These are phyloP conservation scores for Anguilla pacifica DNA, from an alignment of 2,797 vertebrate genomes.

Conservation along the genomic window DNA sequence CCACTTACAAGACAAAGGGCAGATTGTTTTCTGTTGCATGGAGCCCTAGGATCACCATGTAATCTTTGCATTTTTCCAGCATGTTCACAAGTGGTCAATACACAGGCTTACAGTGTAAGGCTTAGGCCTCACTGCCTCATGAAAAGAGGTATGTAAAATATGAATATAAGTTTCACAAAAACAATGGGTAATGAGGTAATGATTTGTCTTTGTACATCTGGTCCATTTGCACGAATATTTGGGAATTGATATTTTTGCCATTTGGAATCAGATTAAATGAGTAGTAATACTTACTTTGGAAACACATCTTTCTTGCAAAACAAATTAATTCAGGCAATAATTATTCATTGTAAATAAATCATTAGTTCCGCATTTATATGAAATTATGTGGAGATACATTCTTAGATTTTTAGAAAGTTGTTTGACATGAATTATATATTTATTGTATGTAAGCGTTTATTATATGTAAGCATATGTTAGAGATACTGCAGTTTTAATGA, in stretches of 20 bases:
- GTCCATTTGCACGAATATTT: neutral
- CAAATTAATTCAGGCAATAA: neutral
- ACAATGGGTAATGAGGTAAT: neutral
- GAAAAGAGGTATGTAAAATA: neutral
- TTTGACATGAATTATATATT: neutral
- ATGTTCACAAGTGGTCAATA: neutral
- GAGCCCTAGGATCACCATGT: neutral
- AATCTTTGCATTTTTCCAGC: constrained; percentile 3
- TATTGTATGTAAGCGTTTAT: neutral
- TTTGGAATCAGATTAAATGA: neutral
- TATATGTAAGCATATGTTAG: neutral
- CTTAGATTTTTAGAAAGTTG: neutral
- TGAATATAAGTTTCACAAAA: neutral
- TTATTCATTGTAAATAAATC: neutral
- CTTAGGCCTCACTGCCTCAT: neutral
- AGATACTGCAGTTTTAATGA: neutral
- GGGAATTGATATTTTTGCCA: neutral
- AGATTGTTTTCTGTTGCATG: constrained; percentile 5
- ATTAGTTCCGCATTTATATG: neutral
- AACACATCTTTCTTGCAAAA: neutral
- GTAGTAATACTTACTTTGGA: neutral
- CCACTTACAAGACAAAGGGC: neutral
- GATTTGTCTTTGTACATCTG: neutral
- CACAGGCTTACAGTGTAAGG: neutral
- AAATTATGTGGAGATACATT: neutral